Evolutionary conservation across 2,113 vertebrate species (phyloP).

Genomic region (Hippocampus guttulatus): DNA sequence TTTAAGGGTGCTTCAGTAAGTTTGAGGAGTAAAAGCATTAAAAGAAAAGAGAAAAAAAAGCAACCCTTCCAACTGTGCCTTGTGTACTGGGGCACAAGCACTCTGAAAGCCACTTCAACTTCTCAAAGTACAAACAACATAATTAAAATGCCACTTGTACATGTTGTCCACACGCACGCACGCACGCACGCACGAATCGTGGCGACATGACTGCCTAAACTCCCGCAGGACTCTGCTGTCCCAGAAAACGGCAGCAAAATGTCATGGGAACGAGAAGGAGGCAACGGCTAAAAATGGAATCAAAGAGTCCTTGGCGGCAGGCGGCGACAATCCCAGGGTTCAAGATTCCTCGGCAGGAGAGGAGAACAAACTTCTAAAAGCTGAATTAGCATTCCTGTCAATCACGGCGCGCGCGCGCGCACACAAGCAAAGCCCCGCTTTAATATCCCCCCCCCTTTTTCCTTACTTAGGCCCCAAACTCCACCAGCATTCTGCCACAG

Average conservation of each 20-base stretch:
- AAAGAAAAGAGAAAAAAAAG: too few relatives aligned
- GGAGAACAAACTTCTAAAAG: conserved; percentile 59
- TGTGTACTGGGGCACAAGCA: neutral
- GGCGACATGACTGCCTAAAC: conserved; percentile 27
- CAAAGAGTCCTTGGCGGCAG: conserved; percentile 43
- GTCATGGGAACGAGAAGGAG: conserved; percentile 64
- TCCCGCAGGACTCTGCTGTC: conserved; percentile 38
- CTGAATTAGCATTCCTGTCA: conserved; percentile 71
- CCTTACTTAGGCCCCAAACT: conserved; percentile 55
- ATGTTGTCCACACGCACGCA: conserved; percentile 20
- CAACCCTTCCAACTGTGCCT: too few relatives aligned
- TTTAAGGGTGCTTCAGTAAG: too few relatives aligned
- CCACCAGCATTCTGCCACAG: conserved; percentile 38
- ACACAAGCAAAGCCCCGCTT: conserved; percentile 38
- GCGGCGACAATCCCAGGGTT: conserved; percentile 47
- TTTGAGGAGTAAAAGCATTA: too few relatives aligned
- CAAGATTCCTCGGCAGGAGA: conserved; percentile 52
- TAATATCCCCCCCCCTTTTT: conserved; percentile 51
- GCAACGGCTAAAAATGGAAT: conserved; percentile 56
- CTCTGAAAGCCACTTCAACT: conserved; percentile 9
- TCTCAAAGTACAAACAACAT: conserved; percentile 23
- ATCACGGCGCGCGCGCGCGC: conserved; percentile 46
- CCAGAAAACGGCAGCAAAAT: conserved; percentile 53
- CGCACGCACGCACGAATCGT: neutral
- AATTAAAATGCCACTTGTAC: conserved; percentile 29